phyloP scores from a whole-genome alignment of 2,113 vertebrate genomes.

The Pipra filicauda region DNA sequence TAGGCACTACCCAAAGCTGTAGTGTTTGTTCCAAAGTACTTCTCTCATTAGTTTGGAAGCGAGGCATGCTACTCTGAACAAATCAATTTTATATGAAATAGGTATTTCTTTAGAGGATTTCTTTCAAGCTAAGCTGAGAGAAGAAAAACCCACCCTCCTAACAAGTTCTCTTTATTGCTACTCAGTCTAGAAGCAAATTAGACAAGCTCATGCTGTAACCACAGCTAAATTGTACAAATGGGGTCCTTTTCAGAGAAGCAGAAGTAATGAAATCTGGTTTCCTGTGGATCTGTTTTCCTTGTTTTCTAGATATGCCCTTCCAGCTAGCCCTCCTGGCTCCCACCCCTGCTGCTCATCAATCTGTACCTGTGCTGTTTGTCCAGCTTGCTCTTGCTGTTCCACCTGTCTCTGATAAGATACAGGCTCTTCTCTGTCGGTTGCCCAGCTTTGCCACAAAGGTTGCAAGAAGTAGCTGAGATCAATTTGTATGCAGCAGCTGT shows the following conservation, averaged over 20 bases:
- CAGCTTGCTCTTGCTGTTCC: background rate
- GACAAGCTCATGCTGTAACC: slow-evolving; percentile 8
- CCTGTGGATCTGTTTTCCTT: background rate
- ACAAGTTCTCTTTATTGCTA: background rate
- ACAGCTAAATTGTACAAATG: background rate
- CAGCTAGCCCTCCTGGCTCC: background rate
- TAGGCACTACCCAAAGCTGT: background rate
- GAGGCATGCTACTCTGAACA: background rate
- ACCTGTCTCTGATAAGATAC: background rate
- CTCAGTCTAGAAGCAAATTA: slow-evolving; percentile 8
- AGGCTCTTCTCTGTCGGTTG: background rate
- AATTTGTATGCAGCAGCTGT: background rate
- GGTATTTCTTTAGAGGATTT: slow-evolving; percentile 9
- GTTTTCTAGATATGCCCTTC: background rate
- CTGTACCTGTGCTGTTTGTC: background rate
- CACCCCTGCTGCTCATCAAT: background rate
- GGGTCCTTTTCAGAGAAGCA: background rate
- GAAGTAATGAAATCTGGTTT: background rate
- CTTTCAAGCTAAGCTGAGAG: background rate
- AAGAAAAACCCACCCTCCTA: background rate
- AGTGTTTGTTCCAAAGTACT: background rate
- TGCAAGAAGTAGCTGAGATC: background rate
- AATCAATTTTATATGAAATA: slow-evolving; percentile 14
- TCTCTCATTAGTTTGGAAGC: background rate
- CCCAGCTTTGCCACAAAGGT: background rate